These are phyloP conservation scores for Tolypeutes matacus DNA, from an alignment of 2,797 vertebrate species.

Conservation along the genomic window DNA sequence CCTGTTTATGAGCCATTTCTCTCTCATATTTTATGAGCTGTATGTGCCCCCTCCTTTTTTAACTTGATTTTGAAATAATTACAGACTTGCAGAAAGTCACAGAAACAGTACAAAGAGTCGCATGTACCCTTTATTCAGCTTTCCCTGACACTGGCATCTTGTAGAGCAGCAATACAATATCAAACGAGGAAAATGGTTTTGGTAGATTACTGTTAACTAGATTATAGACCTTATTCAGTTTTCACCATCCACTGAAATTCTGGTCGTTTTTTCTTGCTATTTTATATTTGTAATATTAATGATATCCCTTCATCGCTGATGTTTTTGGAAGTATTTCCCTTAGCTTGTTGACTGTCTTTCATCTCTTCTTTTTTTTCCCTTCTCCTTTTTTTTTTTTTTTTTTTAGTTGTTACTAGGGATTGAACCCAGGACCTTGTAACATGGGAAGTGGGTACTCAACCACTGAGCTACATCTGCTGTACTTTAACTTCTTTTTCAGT, in stretches of 20 bases:
- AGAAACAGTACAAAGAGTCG: neutral
- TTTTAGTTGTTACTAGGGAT: too few species aligned
- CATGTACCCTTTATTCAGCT: neutral
- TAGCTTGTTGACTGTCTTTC: neutral
- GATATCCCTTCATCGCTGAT: neutral
- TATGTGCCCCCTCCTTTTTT: neutral
- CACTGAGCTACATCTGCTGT: too few species aligned
- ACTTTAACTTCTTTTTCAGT: neutral
- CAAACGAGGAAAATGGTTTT: neutral
- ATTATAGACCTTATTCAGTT: neutral
- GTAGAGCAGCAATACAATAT: neutral
- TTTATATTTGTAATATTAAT: neutral
- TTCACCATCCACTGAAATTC: neutral
- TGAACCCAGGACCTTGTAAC: too few species aligned
- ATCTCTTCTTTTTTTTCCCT: neutral
- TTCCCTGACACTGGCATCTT: neutral
- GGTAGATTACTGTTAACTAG: too few species aligned
- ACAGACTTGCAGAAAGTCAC: neutral
- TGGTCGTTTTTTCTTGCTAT: neutral
- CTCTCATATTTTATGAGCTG: neutral
- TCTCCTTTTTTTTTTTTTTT: neutral
- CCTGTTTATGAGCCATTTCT: neutral
- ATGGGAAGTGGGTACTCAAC: too few species aligned
- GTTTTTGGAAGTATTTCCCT: neutral
- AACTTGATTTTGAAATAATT: constrained; percentile 46